Evolutionary conservation across 2,888 invertebrate genomes (phyloP), one percentile per base, ranked within the genome.

Genomic region (Scelioninae gen. 2): DNA sequence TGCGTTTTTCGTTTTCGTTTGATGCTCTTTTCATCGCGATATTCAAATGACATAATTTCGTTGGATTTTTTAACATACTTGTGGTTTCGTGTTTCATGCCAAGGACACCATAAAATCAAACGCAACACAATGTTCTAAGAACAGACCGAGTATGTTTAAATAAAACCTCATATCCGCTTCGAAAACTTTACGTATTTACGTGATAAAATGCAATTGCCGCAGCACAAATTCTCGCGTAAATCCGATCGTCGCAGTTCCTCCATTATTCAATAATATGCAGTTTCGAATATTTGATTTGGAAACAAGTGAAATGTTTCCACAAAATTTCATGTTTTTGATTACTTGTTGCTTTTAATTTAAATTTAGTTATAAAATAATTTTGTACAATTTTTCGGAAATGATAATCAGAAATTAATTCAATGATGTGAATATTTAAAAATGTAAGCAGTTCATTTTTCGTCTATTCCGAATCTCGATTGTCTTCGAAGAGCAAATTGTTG

Each of bases 81-180:
- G 37, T 33, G 43, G 43, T 35, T 63, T 45, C 41, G 55, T 41
- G n/a, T 61, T 61, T 55, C 53, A 73, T 57, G 58, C 63, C 64
- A 63, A 73, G 68, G 63, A 52, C 65, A 65, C 64, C 65, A 65
- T 65, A 60, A 57, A 60, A 60, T 58, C 61, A 55, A 65, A 67
- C 67, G 55, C 65, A 67, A 25, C 39, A 28, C 55, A 39, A 48
- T 46, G 67, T 69, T 69, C 64, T 46, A 50, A 64, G 60, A 60
- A 65, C 58, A 61, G 45, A 46, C 31, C 28, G 50, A 4, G 73
- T 73, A 69, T 73, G 68, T 73, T 73, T 68, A 63, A 43, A 45
- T 35, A 46, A 73, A 60, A 68, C 41, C 43, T 57, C 37, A 61
- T 41, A 65, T 46, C 46, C 53, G 61, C 55, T 48, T 53, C 10